Percentiles rank a stretch among this genome's conserved stretches.
phyloP scores from a whole-genome alignment of 1,140 invertebrate genomes.

The Heliconius hewitsoni region DNA sequence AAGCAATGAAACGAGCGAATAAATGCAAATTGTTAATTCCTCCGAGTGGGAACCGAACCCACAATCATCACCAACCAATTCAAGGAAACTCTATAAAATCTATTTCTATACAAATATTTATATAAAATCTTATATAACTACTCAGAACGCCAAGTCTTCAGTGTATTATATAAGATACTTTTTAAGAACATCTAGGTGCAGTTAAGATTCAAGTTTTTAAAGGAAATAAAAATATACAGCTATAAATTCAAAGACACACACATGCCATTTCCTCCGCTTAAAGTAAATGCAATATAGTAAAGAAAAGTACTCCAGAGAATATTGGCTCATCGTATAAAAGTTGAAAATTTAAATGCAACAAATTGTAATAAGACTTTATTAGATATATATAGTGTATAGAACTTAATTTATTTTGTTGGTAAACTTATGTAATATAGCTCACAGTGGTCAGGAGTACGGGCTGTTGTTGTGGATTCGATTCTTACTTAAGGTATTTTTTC shows the following conservation, averaged over 20 bases:
- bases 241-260: not conserved
- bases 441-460: no score
- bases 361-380: not conserved
- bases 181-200: no score
- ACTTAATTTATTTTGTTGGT: not conserved
- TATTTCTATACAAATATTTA: no score
- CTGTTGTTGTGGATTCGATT: not conserved
- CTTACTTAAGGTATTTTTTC: not conserved
- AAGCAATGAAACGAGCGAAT: no score
- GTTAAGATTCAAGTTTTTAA: not conserved
- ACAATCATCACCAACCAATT: no score
- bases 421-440: no score
- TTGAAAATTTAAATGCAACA: not conserved
- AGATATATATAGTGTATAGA: not conserved
- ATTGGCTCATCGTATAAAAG: not conserved
- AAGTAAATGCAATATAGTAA: not conserved
- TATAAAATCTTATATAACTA: no score
- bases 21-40: no score
- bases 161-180: no score
- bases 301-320: not conserved
- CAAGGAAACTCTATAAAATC: no score
- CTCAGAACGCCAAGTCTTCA: no score
- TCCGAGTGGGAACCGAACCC: no score
- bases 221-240: not conserved
- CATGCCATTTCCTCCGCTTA: not conserved